Evolutionary conservation across 2,888 invertebrate genomes (phyloP).

Genomic region (Calliphora vomitoria): DNA sequence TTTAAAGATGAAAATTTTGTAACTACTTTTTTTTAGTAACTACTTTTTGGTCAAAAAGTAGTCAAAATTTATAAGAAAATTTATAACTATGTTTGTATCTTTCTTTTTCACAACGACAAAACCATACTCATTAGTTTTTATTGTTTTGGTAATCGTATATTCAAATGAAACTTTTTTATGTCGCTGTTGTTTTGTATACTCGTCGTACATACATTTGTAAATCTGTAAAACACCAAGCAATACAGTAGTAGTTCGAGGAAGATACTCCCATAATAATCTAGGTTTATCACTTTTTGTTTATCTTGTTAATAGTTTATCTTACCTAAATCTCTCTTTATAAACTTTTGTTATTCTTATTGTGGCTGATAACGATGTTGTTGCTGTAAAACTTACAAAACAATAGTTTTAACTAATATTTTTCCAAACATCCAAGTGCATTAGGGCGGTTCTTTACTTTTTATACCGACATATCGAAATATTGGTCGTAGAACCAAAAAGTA

Average conservation of each 20-base stretch:
- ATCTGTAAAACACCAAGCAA: constrained; percentile 9
- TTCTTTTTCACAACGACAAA: not conserved
- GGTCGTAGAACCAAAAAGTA: no score
- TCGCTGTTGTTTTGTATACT: not conserved
- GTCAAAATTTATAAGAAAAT: no score
- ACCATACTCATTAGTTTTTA: constrained; percentile 20
- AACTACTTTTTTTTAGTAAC: no score
- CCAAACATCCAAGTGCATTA: not conserved
- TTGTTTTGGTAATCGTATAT: not conserved
- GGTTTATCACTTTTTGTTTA: constrained; percentile 56
- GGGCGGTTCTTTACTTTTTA: no score
- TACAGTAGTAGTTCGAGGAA: constrained; percentile 47
- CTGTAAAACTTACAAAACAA: constrained; percentile 47
- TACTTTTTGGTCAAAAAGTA: no score
- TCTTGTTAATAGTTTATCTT: constrained; percentile 66
- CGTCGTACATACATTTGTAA: not conserved
- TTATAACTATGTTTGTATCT: not conserved
- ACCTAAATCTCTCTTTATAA: constrained; percentile 58
- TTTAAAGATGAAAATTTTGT: no score
- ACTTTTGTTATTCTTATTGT: constrained; percentile 34
- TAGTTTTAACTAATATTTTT: constrained; percentile 40
- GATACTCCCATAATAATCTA: constrained; percentile 59
- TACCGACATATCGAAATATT: no score
- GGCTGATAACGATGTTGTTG: constrained; percentile 25
- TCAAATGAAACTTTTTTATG: constrained; percentile 1